Evolutionary conservation across 1,140 invertebrate species (phyloP).

Genomic region (Pinna nobilis): DNA sequence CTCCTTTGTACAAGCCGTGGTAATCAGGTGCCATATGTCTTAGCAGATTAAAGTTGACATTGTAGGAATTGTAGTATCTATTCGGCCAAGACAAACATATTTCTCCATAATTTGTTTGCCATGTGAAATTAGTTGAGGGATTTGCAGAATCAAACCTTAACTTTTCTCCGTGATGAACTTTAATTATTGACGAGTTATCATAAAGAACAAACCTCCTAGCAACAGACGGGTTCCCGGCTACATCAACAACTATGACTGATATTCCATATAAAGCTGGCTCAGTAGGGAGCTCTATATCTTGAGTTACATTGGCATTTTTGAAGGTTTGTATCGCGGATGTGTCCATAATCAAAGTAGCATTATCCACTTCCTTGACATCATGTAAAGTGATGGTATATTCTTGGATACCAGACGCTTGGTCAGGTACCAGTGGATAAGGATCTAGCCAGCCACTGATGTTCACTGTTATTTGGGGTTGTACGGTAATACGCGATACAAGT

Average conservation of each 20-base stretch:
- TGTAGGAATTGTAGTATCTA: slow-evolving; percentile 38
- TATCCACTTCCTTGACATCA: not conserved
- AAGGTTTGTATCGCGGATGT: not conserved
- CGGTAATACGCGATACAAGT: not conserved
- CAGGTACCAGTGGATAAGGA: not conserved
- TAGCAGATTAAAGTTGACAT: slow-evolving; percentile 26
- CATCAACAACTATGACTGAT: not conserved
- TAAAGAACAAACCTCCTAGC: slow-evolving; percentile 42
- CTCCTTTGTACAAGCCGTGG: slow-evolving; percentile 11
- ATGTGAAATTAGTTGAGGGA: slow-evolving; percentile 4
- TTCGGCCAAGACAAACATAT: slow-evolving; percentile 39
- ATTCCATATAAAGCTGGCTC: slow-evolving; percentile 22
- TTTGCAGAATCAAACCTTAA: slow-evolving; percentile 24
- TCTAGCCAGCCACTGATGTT: slow-evolving; percentile 17
- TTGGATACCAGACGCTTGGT: slow-evolving; percentile 17
- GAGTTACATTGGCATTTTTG: not conserved
- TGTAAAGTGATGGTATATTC: slow-evolving; percentile 13
- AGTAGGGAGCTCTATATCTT: not conserved
- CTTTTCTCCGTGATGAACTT: not conserved
- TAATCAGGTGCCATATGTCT: slow-evolving; percentile 16
- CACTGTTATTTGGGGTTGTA: not conserved
- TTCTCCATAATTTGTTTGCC: slow-evolving; percentile 39
- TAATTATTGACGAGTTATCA: slow-evolving; percentile 41
- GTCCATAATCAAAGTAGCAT: not conserved
- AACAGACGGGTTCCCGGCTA: slow-evolving; percentile 33